Percentiles rank a stretch among this genome's conserved stretches.
Conservation (phyloP, 2,888 invertebrate genomes). For the Phalangium opilio region DNA sequence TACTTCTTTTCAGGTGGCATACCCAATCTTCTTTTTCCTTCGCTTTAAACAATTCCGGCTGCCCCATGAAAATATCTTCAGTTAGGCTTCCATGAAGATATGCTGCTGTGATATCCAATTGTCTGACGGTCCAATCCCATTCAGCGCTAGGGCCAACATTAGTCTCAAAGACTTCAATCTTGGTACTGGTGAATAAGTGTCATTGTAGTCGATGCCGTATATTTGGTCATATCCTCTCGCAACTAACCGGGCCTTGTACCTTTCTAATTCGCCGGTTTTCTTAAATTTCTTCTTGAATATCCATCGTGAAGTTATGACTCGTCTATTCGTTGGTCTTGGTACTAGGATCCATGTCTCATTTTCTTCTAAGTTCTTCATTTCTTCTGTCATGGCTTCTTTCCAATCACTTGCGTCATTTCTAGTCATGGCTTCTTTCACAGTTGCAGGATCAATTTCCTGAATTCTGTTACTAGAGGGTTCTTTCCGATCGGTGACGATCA, state of each 20-base stretch:
- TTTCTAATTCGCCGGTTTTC: conserved; percentile 5
- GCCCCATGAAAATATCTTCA: conserved; percentile 8
- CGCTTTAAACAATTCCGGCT: conserved; percentile 4
- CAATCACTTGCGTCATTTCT: conserved; percentile 2
- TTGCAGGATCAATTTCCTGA: conserved; percentile 2
- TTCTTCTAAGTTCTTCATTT: not conserved
- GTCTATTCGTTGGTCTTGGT: conserved; percentile 1
- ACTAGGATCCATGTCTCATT: conserved; percentile 4
- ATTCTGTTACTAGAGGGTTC: too few species aligned
- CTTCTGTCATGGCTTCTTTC: conserved; percentile 5
- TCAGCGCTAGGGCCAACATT: conserved; percentile 2
- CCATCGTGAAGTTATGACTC: conserved; percentile 1
- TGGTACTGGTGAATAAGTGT: conserved; percentile 14
- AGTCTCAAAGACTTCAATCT: conserved; percentile 8
- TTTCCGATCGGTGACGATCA: too few species aligned
- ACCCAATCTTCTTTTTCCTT: not conserved
- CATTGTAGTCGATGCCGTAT: conserved; percentile 8
- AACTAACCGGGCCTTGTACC: conserved; percentile 22
- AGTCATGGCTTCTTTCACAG: conserved; percentile 4
- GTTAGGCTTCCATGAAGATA: conserved; percentile 10
- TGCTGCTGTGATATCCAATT: conserved; percentile 11
- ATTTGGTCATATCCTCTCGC: conserved; percentile 5
- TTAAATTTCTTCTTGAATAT: conserved; percentile 1
- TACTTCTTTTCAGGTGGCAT: conserved; percentile 4
- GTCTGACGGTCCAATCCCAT: not conserved